phyloP scores from a whole-genome alignment of 1,140 invertebrate species.

The Augochlora pura region DNA sequence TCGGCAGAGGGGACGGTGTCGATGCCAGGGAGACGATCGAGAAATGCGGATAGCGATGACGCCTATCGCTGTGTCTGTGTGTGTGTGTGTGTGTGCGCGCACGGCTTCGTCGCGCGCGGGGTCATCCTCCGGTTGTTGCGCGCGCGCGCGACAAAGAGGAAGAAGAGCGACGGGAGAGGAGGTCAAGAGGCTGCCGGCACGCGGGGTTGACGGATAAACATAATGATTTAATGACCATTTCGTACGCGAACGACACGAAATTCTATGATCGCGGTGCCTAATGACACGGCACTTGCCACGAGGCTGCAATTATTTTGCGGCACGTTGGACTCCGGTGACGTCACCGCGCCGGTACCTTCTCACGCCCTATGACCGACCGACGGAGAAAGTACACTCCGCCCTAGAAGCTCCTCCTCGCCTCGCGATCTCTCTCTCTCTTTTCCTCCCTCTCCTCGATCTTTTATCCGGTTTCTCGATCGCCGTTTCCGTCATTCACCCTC shows the following conservation, averaged over 20 bases:
- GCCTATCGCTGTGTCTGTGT: slow-evolving; percentile 7
- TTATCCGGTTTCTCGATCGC: background rate
- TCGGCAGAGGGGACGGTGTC: no score
- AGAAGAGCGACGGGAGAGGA: slow-evolving; percentile 39
- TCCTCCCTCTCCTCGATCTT: background rate
- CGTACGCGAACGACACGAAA: slow-evolving; percentile 78
- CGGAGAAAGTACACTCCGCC: slow-evolving; percentile 67
- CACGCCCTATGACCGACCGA: slow-evolving; percentile 76
- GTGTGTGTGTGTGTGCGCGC: no score
- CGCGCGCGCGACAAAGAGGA: background rate
- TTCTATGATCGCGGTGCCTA: slow-evolving; percentile 77
- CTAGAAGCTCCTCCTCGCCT: slow-evolving; percentile 56
- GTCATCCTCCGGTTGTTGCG: slow-evolving; percentile 26
- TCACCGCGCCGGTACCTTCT: slow-evolving; percentile 73
- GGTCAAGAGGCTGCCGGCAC: slow-evolving; percentile 76
- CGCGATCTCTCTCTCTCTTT: background rate
- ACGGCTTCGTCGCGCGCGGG: slow-evolving; percentile 23
- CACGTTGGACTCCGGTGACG: slow-evolving; percentile 75
- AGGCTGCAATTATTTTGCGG: slow-evolving; percentile 78
- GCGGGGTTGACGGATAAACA: slow-evolving; percentile 78
- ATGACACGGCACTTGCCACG: slow-evolving; percentile 78
- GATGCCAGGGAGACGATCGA: slow-evolving; percentile 18
- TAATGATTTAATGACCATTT: slow-evolving; percentile 80
- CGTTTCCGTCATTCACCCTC: background rate
- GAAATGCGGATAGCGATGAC: slow-evolving; percentile 29